Base-by-base conservation (phyloP, 2,888 invertebrate genomes). In the Lepetodrilus schrolli region DNA sequence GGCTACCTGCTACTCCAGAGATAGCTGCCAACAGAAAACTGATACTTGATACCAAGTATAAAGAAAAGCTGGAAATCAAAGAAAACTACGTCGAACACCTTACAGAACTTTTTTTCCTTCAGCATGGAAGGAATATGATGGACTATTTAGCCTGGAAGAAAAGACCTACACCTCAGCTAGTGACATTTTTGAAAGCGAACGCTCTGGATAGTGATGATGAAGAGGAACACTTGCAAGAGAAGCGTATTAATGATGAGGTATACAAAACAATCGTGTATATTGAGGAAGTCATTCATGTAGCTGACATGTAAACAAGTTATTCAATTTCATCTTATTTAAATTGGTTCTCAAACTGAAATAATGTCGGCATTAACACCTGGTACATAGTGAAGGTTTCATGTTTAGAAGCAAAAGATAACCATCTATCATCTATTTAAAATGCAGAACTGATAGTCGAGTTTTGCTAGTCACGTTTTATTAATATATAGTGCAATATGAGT, bases 121-220 rank as follows among this genome's bases (percentile, higher is more conserved):
- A 96, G 92, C 94, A 93, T 85, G 95, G 95, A 83, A 95, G 96
- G 79, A 95, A 96, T 91, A 94, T 96, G 92, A 94, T 96, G 93
- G 97, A 97, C 90, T 95, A 94, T 91, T 93, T 93, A 83, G 92
- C 93, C 83, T 97, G 96, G 95, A 94, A 94, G 83, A 96, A 95
- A 91, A 93, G 94, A 84, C 94, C 95, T 80, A 86, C 89, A 3
- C 93, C 94, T 76, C 94, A 94, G 89, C 94, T 95, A 87, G 89
- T 94, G 76, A 93, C 94, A 72, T 96, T 95, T 90, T 92, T 95
- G 83, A 94, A 94, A 87, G 94, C 95, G 86, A 93, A 94, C 84
- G 93, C 93, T 76, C 92, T 95, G 84, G 93, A 94, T 84, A 92
- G 93, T 78, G 92, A 93, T 80, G 93, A 92, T 13, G 91, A 92